phyloP scores from a whole-genome alignment of 2,888 invertebrate genomes.

The Schrankia costaestrigalis region DNA sequence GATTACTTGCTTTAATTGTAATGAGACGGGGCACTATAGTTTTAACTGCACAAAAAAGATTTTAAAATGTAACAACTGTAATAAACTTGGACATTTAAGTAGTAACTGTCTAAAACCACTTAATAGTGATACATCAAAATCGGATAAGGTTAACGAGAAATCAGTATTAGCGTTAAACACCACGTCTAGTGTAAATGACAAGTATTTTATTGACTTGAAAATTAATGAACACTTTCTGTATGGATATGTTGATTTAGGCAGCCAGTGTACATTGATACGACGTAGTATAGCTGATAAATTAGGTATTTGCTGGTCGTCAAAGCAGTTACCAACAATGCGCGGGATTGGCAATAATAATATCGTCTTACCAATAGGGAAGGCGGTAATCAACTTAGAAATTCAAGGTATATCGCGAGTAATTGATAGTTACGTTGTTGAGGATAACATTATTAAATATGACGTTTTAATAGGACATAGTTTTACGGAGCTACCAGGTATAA shows the following conservation, averaged over 20 bases:
- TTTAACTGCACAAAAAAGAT: constrained; percentile 8
- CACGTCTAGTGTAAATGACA: background rate
- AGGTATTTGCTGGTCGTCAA: constrained; percentile 1
- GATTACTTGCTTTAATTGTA: no score
- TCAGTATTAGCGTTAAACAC: no score
- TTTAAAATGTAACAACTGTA: constrained; percentile 7
- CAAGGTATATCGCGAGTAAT: constrained; percentile 5
- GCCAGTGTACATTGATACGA: constrained; percentile 7
- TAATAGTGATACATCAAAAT: background rate
- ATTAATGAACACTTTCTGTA: background rate
- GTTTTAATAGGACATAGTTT: constrained; percentile 15
- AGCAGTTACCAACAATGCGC: constrained; percentile 4
- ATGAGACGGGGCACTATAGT: no score
- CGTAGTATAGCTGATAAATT: background rate
- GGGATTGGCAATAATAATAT: constrained; percentile 10
- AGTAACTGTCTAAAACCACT: constrained; percentile 4
- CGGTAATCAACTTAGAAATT: constrained; percentile 2
- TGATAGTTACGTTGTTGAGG: constrained; percentile 9
- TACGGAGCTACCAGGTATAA: constrained; percentile 13
- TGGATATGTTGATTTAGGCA: constrained; percentile 9
- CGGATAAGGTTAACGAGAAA: background rate
- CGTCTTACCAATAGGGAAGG: constrained; percentile 5
- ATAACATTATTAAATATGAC: constrained; percentile 10
- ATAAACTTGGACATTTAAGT: constrained; percentile 2
- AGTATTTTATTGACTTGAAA: background rate